Evolutionary conservation across 2,888 invertebrate species (phyloP).

Genomic region (Rhagonycha fulva): DNA sequence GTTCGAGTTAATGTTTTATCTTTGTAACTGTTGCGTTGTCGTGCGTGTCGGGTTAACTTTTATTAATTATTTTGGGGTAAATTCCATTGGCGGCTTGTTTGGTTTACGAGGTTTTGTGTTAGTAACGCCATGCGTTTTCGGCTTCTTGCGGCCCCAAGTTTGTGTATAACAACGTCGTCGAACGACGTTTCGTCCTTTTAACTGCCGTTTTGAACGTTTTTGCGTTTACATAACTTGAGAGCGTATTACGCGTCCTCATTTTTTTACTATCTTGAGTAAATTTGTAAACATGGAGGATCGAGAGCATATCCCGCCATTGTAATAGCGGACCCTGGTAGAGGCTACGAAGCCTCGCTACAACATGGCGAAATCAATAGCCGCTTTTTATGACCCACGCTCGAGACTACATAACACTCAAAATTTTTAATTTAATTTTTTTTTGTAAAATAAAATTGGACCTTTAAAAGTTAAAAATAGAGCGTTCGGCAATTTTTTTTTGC

Average conservation of each 20-base stretch:
- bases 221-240: constrained; percentile 18
- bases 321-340: constrained; percentile 42
- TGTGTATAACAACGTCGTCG: background rate
- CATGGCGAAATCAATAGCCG: constrained; percentile 46
- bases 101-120: background rate
- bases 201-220: background rate
- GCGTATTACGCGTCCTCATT: background rate
- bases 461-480: background rate
- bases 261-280: background rate
- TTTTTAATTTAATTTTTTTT: background rate
- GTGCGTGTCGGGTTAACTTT: background rate
- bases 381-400: constrained; percentile 17
- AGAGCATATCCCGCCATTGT: constrained; percentile 38
- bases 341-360: constrained; percentile 43
- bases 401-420: constrained; percentile 12
- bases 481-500: background rate
- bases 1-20: background rate
- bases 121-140: constrained; percentile 18
- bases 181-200: background rate
- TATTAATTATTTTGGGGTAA: background rate
- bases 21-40: background rate
- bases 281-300: constrained; percentile 36
- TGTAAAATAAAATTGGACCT: background rate
- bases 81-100: background rate
- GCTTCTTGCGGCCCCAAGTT: background rate